Base-by-base conservation (phyloP, 92 coral and sea anemone genomes). In the Hydrozoanthus gracilis region DNA sequence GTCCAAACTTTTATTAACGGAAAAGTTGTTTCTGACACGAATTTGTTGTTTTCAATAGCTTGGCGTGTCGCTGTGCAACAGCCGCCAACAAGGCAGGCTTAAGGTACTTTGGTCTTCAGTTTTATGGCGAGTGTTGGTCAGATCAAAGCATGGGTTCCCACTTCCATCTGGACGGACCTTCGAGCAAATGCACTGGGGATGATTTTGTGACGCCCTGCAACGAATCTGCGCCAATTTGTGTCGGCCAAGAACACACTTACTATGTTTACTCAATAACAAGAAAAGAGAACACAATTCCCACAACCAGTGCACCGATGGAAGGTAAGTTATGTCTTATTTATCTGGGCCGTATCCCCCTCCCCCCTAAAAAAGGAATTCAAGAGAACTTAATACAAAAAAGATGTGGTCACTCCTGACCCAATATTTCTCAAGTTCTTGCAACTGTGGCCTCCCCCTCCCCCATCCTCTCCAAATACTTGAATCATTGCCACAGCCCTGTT, bases 61-160 rank as follows among this genome's bases (percentile, higher is more conserved):
- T 79, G 15, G 58, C 46, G 51, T 79, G 84, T 47, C 73, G 88
- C 14, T 88, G 91, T 76, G 88, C 91, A 12, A 54, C 10, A 20
- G 39, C 86, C 47, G 60, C 78, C 16, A 83, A 83, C 3, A 10
- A 76, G 12, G 69, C 44, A 3, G 88, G 88, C 39, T 83, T 55
- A 13, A 86, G 62, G 44, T 88, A 83, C 79, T 83, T 82, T 71
- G 84, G 91, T 3, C 83, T 88, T n/a, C 91, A 88, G 45, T 88
- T 50, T 83, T 67, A 74, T 49, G 91, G 78, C 51, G 91, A 88
- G 50, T 88, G 91, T 68, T 88, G 91, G 91, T 88, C 91, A 44
- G 91, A 86, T 44, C 15, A 1, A 8, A 35, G 83, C 47, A 75
- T 86, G 51, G 72, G 78, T 15, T 16, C 6, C 14, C 75, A 66